Evolutionary conservation across 1,140 invertebrate species (phyloP), one percentile per base, ranked within the genome.

Genomic region (Macrostomum lignano): DNA sequence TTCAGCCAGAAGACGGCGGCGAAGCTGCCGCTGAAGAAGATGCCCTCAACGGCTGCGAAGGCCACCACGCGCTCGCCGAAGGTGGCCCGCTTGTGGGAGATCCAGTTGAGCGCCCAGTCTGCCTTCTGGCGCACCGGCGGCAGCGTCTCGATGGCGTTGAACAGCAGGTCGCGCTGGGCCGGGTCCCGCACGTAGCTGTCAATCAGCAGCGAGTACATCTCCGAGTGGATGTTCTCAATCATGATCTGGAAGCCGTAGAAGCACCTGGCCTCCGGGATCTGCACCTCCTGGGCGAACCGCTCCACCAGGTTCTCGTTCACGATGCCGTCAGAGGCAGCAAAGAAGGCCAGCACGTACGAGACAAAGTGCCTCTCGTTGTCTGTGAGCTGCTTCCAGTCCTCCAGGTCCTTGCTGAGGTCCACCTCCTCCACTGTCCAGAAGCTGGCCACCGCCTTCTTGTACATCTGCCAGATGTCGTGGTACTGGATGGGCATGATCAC

Each of bases 1-100:
- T 96, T 96, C 5, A 98, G 51, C 91, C 91, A 98, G 54, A 96
- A 98, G 37, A 98, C 96, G 0, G 88, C 67, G n/a, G 88, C 88
- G 63, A 98, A 98, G 48, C 81, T 88, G 14, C 91, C 91, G 17
- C 56, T 62, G 42, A 65, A 65, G 59, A 96, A 96, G 35, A 96
- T 93, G 9, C 88, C 91, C 53, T 98, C 91, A 0, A 98, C 88
- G 5, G 84, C 76, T 25, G 91, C 88, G 65, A 96, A 98, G 0
- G 88, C 91, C 36, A 96, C 67, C 13, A 96, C 68, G 37, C 91
- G 63, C 57, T 96, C 84, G 4, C 70, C 79, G 62, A 88, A 98
- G 2, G 73, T 72, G 0, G 82, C 73, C n/a, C 55, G 42, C 4
- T 52, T 40, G 40, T 62, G 58, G 11, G 62, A 66, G 38, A 96